Evolutionary conservation across 2,888 invertebrate genomes (phyloP), one percentile per base, ranked within the genome.

Genomic region (Latheticus oryzae): DNA sequence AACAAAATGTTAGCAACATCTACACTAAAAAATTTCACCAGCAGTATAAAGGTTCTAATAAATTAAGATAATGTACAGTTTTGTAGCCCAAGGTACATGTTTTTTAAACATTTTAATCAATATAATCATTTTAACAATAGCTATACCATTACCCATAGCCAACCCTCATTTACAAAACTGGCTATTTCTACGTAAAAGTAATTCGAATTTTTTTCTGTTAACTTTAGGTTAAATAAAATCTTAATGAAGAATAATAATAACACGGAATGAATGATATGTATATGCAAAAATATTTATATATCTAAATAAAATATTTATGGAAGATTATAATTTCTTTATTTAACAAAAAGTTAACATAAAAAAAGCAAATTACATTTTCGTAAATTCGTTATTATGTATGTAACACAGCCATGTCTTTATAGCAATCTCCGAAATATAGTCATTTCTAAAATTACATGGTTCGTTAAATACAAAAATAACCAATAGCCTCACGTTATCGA

Each of bases 321-420:
- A 45, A 58, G 43, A 40, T 60, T 50, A 53, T 57, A 60, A 60
- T 61, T 60, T 60, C 59, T 69, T 66, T 66, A 68, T 70, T 70
- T 68, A 70, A 70, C 71, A 73, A 72, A 71, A 73, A 73, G 72
- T 72, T 70, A 71, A 73, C 72, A 71, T 59, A 61, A 63, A 63
- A n/a, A 63, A 62, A 63, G 67, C 65, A 63, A 64, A 64, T 67
- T 63, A 63, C 63, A 61, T 57, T 53, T n/a, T 61, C 58, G 60
- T 53, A 56, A 45, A 28, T 17, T 5, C 32, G 47, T 53, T 64
- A 70, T 63, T 64, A 64, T 70, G 72, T 72, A 74, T 67, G 57
- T 71, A 75, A 73, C 73, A 72, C 73, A 72, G 69, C 71, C 73
- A 73, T 70, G 70, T 62, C 61, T 64, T 60, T 56, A 64, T 57